phyloP scores from a whole-genome alignment of 1,140 invertebrate species.

The Drosophila aff. region DNA sequence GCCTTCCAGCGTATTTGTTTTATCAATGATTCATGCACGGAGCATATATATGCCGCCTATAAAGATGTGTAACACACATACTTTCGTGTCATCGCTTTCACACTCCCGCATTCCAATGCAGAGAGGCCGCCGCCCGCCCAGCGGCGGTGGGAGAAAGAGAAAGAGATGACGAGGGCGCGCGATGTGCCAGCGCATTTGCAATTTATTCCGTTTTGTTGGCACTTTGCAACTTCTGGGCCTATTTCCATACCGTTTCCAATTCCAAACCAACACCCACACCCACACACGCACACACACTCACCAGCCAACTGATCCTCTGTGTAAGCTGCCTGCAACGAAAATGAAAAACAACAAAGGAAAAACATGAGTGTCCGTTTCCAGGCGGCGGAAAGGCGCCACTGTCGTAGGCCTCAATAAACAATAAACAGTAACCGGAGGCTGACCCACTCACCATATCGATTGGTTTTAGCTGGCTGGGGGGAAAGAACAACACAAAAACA shows the following conservation, averaged over 20 bases:
- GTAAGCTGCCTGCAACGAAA: slow-evolving; percentile 91
- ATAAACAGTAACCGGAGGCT: slow-evolving; percentile 4
- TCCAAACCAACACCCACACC: slow-evolving; percentile 34
- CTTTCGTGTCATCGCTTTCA: slow-evolving; percentile 39
- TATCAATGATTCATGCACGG: slow-evolving; percentile 78
- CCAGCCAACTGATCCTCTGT: slow-evolving; percentile 95
- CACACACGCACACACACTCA: slow-evolving; percentile 86
- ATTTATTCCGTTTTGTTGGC: slow-evolving; percentile 48
- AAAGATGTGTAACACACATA: slow-evolving; percentile 66
- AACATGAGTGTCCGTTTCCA: slow-evolving; percentile 1
- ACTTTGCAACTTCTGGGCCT: slow-evolving; percentile 57
- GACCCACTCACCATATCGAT: slow-evolving; percentile 71
- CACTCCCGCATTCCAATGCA: slow-evolving; percentile 30
- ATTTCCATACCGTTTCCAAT: slow-evolving; percentile 44
- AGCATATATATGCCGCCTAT: slow-evolving; percentile 59
- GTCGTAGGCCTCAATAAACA: slow-evolving; percentile 1
- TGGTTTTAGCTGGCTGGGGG: slow-evolving; percentile 48
- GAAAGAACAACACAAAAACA: slow-evolving; percentile 72
- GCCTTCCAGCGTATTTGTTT: slow-evolving; percentile 68
- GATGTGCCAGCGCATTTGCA: slow-evolving; percentile 66
- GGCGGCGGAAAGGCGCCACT: too few species aligned
- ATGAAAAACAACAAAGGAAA: slow-evolving; percentile 32
- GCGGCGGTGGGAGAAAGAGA: slow-evolving; percentile 8
- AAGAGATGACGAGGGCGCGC: slow-evolving; percentile 66
- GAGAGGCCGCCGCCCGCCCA: background rate